These are phyloP conservation scores for Chaetodon auriga DNA, from an alignment of 2,113 vertebrate genomes.

Conservation along the genomic window DNA sequence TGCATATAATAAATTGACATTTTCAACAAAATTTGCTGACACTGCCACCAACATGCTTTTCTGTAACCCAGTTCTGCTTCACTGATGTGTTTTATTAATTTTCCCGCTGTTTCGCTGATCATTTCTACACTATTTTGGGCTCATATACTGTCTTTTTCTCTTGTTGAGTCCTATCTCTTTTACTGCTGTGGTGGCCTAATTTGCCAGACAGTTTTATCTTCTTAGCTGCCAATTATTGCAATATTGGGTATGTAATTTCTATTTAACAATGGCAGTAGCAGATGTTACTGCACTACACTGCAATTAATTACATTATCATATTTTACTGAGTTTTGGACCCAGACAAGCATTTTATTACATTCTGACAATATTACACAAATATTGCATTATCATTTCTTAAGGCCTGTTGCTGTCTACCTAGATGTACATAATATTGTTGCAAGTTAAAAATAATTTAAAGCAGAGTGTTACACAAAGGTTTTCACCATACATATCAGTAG, in stretches of 20 bases:
- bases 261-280: background rate
- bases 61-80: slow-evolving; percentile 2
- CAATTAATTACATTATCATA: background rate
- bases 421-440: background rate
- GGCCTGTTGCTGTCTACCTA: background rate
- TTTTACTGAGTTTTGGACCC: background rate
- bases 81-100: background rate
- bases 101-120: background rate
- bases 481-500: background rate
- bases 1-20: background rate
- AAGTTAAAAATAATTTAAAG: background rate
- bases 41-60: background rate
- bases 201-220: background rate
- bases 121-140: background rate
- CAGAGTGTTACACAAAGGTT: background rate
- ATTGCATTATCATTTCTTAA: background rate
- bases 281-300: background rate
- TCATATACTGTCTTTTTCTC: background rate
- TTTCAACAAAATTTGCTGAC: background rate
- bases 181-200: slow-evolving; percentile 1
- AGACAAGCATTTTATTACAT: background rate
- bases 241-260: background rate
- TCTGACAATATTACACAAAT: background rate
- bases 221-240: slow-evolving; percentile 5
- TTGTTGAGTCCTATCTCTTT: background rate